phyloP scores from a whole-genome alignment of 2,888 invertebrate genomes.

The Cerastis rubricosa region DNA sequence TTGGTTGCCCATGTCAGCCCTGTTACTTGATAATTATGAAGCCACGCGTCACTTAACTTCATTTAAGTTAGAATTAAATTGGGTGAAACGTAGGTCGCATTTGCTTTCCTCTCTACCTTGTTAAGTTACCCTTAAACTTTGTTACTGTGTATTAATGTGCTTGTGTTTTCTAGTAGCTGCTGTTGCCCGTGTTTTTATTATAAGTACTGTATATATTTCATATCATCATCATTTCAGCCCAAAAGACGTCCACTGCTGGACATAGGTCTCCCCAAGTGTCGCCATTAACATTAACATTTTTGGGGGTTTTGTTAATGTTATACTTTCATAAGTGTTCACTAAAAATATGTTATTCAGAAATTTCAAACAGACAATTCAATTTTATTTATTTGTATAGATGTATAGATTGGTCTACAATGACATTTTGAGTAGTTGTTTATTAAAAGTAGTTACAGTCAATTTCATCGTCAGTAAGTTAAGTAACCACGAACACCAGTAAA shows the following conservation, averaged over 20 bases:
- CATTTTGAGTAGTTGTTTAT: background rate
- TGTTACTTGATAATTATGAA: conserved; percentile 62
- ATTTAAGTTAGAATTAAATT: conserved; percentile 69
- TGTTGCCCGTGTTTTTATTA: background rate
- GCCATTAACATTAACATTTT: no score
- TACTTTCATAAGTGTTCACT: no score
- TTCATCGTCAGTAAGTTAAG: background rate
- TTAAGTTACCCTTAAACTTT: conserved; percentile 31
- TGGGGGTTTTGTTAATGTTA: no score
- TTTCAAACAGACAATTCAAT: no score
- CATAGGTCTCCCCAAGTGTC: no score
- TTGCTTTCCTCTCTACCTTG: conserved; percentile 4
- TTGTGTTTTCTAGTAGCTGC: conserved; percentile 5
- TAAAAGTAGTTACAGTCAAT: background rate
- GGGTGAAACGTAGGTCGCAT: conserved; percentile 46
- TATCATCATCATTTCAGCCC: no score
- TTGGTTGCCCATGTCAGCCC: conserved; percentile 45
- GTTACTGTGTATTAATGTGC: conserved; percentile 6
- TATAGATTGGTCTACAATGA: background rate
- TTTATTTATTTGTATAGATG: no score
- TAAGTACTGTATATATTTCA: background rate
- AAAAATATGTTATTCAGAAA: no score
- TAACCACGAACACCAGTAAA: background rate
- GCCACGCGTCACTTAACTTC: conserved; percentile 59
- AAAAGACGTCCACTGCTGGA: no score